A percentile compares a stretch with the other conserved stretches of the same genome.
phyloP scores from a whole-genome alignment of 2,888 invertebrate genomes.

The Dolomedes plantarius region DNA sequence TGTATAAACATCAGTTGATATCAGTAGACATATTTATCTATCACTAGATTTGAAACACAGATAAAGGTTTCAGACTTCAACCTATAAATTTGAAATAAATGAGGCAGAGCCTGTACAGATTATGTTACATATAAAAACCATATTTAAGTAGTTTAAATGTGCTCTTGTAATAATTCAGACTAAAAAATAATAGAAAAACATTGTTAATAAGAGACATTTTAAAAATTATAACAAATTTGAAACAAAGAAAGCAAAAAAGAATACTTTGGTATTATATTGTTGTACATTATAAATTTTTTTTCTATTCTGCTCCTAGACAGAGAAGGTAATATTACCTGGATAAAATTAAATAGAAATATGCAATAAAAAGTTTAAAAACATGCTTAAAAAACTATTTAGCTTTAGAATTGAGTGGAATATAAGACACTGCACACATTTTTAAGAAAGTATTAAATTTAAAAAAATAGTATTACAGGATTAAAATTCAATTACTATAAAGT shows the following conservation, averaged over 20 bases:
- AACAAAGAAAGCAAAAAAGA: background rate
- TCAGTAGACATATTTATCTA: conserved; percentile 28
- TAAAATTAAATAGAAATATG: background rate
- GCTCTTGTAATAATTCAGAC: background rate
- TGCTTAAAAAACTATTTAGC: background rate
- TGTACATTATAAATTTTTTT: background rate
- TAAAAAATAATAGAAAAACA: background rate
- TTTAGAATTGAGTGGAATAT: background rate
- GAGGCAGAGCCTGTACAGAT: background rate
- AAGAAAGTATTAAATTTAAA: conserved; percentile 7
- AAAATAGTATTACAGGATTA: conserved; percentile 7
- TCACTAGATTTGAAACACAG: conserved; percentile 43
- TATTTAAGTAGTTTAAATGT: background rate
- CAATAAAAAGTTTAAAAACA: background rate
- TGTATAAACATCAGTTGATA: conserved; percentile 19
- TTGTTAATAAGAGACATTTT: background rate
- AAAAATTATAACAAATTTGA: background rate
- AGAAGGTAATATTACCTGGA: background rate
- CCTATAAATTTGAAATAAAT: background rate
- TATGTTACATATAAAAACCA: background rate
- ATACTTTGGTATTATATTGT: background rate
- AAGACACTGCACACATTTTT: conserved; percentile 2
- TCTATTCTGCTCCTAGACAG: background rate
- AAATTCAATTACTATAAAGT: conserved; percentile 7
- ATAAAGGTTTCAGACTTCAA: conserved; percentile 24